Evolutionary conservation across 2,113 vertebrate genomes (phyloP).

Genomic region (Nanorana parkeri): DNA sequence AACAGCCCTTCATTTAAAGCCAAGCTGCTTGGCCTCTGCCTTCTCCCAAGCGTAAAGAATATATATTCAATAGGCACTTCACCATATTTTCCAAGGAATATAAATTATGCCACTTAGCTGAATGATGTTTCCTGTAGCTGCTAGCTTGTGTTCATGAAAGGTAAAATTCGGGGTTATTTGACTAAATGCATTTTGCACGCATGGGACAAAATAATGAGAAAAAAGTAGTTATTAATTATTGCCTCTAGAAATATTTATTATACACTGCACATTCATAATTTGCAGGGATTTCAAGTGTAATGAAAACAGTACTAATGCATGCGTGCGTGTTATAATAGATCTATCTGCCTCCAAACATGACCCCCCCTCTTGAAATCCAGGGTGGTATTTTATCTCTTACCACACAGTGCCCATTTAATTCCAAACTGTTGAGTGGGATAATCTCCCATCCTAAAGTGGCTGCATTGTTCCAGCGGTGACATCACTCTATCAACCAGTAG

Average conservation of each 20-base stretch:
- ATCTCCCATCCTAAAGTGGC: too few relatives aligned
- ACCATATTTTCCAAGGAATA: constrained; percentile 40
- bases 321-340: too few relatives aligned
- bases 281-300: not conserved
- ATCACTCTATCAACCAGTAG: too few relatives aligned
- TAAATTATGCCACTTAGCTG: constrained; percentile 40
- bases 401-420: too few relatives aligned
- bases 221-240: not conserved
- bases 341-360: too few relatives aligned
- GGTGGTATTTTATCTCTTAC: too few relatives aligned
- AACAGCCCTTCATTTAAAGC: constrained; percentile 65
- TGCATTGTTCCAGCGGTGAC: too few relatives aligned
- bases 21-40: constrained; percentile 9
- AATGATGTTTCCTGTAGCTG: constrained; percentile 51
- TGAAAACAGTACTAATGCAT: too few relatives aligned
- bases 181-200: not conserved
- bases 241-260: too few relatives aligned
- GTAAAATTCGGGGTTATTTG: constrained; percentile 12
- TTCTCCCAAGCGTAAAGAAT: constrained; percentile 14
- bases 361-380: too few relatives aligned
- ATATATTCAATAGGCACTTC: constrained; percentile 40
- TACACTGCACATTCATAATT: not conserved
- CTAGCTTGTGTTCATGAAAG: constrained; percentile 1
- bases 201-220: not conserved
- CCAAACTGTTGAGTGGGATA: too few relatives aligned